Evolutionary conservation across 2,113 vertebrate species (phyloP), one percentile per base, ranked within the genome.

Genomic region (Cinclus cinclus): DNA sequence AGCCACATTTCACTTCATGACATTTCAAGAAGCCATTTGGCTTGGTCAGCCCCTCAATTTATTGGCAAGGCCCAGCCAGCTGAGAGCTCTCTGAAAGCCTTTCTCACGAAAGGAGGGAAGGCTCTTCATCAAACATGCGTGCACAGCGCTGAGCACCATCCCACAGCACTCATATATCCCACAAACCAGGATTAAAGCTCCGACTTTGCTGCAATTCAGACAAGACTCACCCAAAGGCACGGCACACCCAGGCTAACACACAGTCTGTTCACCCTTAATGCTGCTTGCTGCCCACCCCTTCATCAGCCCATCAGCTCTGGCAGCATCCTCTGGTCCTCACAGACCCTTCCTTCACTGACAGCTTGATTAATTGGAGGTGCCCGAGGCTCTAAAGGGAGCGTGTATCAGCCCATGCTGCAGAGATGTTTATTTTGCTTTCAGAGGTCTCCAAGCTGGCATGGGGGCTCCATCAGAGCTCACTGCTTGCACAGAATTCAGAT

Each of bases 361-460:
- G 80, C 62, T 53, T 71, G 89, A 97, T 93, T 87, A 92, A 97
- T 94, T 74, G 91, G 94, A 89, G 96, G 70, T 80, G 85, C 91
- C 85, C 39, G 77, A 3, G 12, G 56, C 77, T 94, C 92, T 77
- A 67, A 81, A 93, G 84, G 86, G 58, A 84, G 58, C 44, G 9
- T 52, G 69, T 64, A 90, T 86, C 82, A 89, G 94, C n/a, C 94
- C 74, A 24, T 55, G 83, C 82, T 62, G 85, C 83, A 85, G 60
- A 90, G 74, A 94, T 93, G 96, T 95, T 95, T 96, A 67, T 94
- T 96, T 97, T 96, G 94, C 83, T 95, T 87, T 77, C 64, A 50
- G 87, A 28, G 78, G 77, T 77, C 94, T 87, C n/a, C 8, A 82
- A 63, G 87, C 76, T 68, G 71, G 95, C 47, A 63, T 5, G 23